Percentiles rank a stretch among this genome's conserved stretches.
phyloP scores from a whole-genome alignment of 2,888 invertebrate species.

The Heliconius sara region DNA sequence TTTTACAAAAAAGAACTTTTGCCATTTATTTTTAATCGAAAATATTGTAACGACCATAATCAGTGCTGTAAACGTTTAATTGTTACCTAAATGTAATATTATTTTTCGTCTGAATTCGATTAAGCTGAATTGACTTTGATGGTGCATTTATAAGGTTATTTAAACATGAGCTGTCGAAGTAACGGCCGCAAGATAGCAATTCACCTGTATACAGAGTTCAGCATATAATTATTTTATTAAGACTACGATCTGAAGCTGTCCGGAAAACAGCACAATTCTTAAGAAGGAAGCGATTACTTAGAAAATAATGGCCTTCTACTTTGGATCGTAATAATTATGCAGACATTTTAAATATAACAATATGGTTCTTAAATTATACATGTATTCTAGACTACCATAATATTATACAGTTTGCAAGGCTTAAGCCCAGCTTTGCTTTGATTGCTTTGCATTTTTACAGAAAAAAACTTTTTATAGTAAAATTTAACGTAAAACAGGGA shows the following conservation, averaged over 20 bases:
- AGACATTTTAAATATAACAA: neutral
- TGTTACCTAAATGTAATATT: constrained; percentile 11
- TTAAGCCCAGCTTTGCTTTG: too few species aligned
- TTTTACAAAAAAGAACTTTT: constrained; percentile 9
- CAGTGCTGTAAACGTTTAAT: constrained; percentile 10
- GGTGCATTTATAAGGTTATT: constrained; percentile 23
- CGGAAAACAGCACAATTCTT: constrained; percentile 57
- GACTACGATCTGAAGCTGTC: constrained; percentile 55
- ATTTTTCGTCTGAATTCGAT: constrained; percentile 11
- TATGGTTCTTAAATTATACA: neutral
- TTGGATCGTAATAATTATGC: constrained; percentile 18
- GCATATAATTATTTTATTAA: constrained; percentile 42
- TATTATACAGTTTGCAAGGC: too few species aligned
- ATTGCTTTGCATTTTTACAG: too few species aligned
- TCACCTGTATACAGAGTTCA: constrained; percentile 43
- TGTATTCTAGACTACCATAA: too few species aligned
- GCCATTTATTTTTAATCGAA: constrained; percentile 33
- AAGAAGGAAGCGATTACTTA: constrained; percentile 57
- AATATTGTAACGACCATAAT: constrained; percentile 9
- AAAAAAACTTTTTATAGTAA: too few species aligned
- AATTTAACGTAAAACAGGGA: too few species aligned
- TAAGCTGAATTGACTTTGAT: constrained; percentile 10
- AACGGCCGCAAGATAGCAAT: constrained; percentile 47
- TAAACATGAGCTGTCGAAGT: constrained; percentile 23
- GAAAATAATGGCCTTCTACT: constrained; percentile 47